Conservation (phyloP, 92 coral and sea anemone genomes). For the Actinernus sp. region DNA sequence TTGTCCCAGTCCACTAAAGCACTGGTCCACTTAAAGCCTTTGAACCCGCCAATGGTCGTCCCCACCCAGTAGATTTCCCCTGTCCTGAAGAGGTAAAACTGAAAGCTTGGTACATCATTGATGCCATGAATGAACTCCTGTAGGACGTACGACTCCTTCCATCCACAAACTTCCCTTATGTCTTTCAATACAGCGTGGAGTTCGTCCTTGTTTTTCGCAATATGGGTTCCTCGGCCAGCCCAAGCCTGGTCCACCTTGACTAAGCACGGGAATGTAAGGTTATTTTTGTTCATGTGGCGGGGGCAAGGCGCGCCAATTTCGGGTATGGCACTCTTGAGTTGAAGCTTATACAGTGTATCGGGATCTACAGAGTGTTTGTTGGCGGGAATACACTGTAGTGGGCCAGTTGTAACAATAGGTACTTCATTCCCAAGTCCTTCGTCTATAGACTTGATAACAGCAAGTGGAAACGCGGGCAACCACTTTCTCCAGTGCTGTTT, state of each 20-base stretch:
- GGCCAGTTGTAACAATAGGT: conserved; percentile 44
- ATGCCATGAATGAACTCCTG: conserved; percentile 36
- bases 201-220: conserved; percentile 42
- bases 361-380: conserved; percentile 58
- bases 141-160: conserved; percentile 21
- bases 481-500: conserved; percentile 65
- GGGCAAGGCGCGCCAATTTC: conserved; percentile 56
- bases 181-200: conserved; percentile 21
- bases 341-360: conserved; percentile 45
- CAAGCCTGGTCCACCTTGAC: conserved; percentile 52
- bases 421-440: conserved; percentile 57
- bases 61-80: conserved; percentile 66
- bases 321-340: conserved; percentile 41
- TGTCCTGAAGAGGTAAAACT: conserved; percentile 48
- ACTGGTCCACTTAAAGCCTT: conserved; percentile 35
- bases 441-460: conserved; percentile 44
- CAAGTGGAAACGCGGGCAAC: conserved; percentile 47
- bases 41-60: conserved; percentile 33
- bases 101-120: conserved; percentile 55
- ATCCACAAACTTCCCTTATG: conserved; percentile 32
- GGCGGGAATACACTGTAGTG: conserved; percentile 50
- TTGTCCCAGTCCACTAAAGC: conserved; percentile 60
- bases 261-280: conserved; percentile 48
- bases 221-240: conserved; percentile 52
- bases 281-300: conserved; percentile 17